Conservation (phyloP, 2,113 vertebrate species). For the Synchiropus splendidus region DNA sequence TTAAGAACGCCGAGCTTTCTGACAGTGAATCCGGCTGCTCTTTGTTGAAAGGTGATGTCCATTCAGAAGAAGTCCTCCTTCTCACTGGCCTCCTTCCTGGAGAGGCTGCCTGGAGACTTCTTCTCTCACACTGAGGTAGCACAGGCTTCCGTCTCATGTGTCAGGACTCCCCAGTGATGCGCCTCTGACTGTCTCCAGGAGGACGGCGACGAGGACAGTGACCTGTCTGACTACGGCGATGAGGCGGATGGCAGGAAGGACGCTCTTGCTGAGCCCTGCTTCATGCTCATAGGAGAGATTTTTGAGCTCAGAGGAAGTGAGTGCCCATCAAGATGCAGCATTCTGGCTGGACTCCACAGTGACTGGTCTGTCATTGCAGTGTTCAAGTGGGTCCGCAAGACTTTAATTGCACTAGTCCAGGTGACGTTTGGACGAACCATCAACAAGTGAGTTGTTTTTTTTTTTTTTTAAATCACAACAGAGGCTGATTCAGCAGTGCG, state of each 20-base stretch:
- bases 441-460: slow-evolving; percentile 85
- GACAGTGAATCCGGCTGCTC: not conserved
- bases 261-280: slow-evolving; percentile 90
- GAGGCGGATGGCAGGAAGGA: slow-evolving; percentile 85
- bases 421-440: slow-evolving; percentile 98
- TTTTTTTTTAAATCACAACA: no score
- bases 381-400: slow-evolving; percentile 99
- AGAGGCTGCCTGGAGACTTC: slow-evolving; percentile 91
- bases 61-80: slow-evolving; percentile 91
- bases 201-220: slow-evolving; percentile 69
- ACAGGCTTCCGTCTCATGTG: no score
- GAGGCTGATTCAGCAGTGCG: no score
- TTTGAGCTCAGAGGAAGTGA: slow-evolving; percentile 98
- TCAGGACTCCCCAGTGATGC: not conserved
- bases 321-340: slow-evolving; percentile 35
- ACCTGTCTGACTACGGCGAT: slow-evolving; percentile 87
- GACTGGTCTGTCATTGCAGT: slow-evolving; percentile 60
- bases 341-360: no score
- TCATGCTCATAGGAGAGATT: slow-evolving; percentile 97
- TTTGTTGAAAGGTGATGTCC: slow-evolving; percentile 79
- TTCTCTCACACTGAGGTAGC: slow-evolving; percentile 92
- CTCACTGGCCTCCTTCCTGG: slow-evolving; percentile 91
- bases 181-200: slow-evolving; percentile 28
- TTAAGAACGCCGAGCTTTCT: no score
- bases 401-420: slow-evolving; percentile 97